Evolutionary conservation across 2,797 vertebrate species (phyloP), one percentile per base, ranked within the genome.

Genomic region (Trachurus trachurus): DNA sequence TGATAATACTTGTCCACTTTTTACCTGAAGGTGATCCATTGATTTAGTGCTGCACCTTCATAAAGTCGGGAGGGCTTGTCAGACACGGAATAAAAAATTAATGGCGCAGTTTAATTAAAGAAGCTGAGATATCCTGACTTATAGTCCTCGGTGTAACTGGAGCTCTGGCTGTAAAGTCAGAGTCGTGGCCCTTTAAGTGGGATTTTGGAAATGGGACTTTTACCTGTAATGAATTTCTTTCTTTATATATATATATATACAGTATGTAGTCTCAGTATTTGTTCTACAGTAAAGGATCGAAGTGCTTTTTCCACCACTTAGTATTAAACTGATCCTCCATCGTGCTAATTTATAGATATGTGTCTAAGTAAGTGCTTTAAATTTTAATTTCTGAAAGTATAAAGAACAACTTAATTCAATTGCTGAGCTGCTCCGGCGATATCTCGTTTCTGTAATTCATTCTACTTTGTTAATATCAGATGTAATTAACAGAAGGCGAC

Each of bases 401-500:
- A 64, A 7, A 72, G n/a, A 74, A 47, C 15, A n/a, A 19, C 37
- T 76, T 13, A 61, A 50, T 40, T 56, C 0, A 49, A 42, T 50
- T 34, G 40, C 60, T 4, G 22, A 26, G 16, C 15, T 4, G 31
- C 39, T 73, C 21, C 4, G 31, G 6, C 9, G 47, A 15, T 50
- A 44, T 16, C 1, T 0, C 57, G 26, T 9, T 22, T 49, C 11
- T 67, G 9, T 66, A 77, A 75, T 71, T 63, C 19, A 57, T 74
- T 63, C 21, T 19, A 58, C 78, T 76, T 66, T 16, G 6, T 76
- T 59, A 50, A 78, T 39, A 12, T 56, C n/a, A 53, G 53, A 76
- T 56, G 82, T 78, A 72, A 81, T 84, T 84, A 70, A 56, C 42
- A 71, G 42, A 17, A 60, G 63, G 58, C 16, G 49, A 60, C 45